Conservation (phyloP, 2,888 invertebrate genomes). For the Agrenia bidenticulata region DNA sequence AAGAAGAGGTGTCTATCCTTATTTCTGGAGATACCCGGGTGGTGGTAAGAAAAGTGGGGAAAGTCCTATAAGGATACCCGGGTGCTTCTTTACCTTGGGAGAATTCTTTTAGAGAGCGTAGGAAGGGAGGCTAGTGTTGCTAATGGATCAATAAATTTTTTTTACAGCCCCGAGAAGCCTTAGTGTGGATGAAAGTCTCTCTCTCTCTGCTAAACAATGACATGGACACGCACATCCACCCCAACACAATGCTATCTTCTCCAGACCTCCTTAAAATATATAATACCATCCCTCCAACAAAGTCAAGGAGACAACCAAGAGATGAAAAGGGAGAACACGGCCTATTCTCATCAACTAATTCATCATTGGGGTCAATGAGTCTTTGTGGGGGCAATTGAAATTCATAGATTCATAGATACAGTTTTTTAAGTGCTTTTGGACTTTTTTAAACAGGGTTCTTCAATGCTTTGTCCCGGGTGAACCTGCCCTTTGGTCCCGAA, state of each 20-base stretch:
- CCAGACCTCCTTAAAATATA: not conserved
- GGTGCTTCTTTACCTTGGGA: not conserved
- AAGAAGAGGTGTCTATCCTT: too few relatives aligned
- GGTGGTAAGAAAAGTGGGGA: not conserved
- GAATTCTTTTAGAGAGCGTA: not conserved
- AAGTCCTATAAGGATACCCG: not conserved
- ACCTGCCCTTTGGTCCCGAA: too few relatives aligned
- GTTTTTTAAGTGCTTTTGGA: too few relatives aligned
- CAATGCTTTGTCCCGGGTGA: too few relatives aligned
- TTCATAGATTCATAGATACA: too few relatives aligned
- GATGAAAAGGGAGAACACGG: not conserved
- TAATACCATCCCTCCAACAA: not conserved
- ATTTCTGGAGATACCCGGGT: not conserved
- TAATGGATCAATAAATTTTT: constrained; percentile 44
- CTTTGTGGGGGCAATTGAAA: too few relatives aligned
- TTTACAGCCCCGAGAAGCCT: constrained; percentile 23
- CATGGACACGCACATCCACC: constrained; percentile 22
- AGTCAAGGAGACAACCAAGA: not conserved
- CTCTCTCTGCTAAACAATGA: constrained; percentile 14
- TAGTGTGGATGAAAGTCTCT: not conserved
- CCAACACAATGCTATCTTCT: constrained; percentile 10
- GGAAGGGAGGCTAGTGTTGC: constrained; percentile 16
- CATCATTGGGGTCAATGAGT: not conserved
- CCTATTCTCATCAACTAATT: constrained; percentile 2
- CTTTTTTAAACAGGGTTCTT: too few relatives aligned